phyloP scores from a whole-genome alignment of 2,888 invertebrate species.

The Callyntrura sp. region DNA sequence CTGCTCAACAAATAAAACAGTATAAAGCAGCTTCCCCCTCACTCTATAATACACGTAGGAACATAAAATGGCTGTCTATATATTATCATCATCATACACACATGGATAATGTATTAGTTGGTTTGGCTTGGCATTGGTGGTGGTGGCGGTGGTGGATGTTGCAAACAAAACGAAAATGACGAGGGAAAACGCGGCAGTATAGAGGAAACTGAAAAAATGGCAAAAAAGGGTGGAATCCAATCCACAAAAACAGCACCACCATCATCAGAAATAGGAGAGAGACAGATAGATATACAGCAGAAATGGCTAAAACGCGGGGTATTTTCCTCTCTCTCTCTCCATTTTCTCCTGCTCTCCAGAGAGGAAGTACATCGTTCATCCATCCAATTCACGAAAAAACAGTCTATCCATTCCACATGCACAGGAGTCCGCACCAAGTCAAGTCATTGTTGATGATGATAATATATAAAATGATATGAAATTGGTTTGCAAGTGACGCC shows the following conservation, averaged over 20 bases:
- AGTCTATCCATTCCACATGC: slow-evolving; percentile 36
- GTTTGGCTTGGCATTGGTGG: slow-evolving; percentile 8
- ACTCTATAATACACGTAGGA: too few species aligned
- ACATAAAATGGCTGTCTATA: not conserved
- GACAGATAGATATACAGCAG: slow-evolving; percentile 35
- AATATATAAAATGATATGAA: slow-evolving; percentile 76
- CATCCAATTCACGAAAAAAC: slow-evolving; percentile 21
- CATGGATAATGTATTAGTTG: slow-evolving; percentile 54
- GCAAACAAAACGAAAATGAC: slow-evolving; percentile 65
- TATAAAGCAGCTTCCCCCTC: not conserved
- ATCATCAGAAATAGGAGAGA: slow-evolving; percentile 7
- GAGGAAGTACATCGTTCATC: slow-evolving; percentile 56
- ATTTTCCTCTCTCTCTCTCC: not conserved
- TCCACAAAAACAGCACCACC: slow-evolving; percentile 2
- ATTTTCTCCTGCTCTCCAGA: not conserved
- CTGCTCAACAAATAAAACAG: slow-evolving; percentile 12
- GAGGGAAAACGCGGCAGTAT: slow-evolving; percentile 7
- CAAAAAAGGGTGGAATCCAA: slow-evolving; percentile 74
- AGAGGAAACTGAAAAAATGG: slow-evolving; percentile 50
- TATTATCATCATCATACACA: not conserved
- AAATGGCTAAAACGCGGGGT: slow-evolving; percentile 15
- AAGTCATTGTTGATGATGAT: slow-evolving; percentile 53
- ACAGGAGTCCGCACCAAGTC: not conserved
- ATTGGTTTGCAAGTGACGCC: slow-evolving; percentile 78
- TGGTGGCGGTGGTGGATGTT: slow-evolving; percentile 24